Percentiles rank a stretch among this genome's conserved stretches.
phyloP scores from a whole-genome alignment of 2,888 invertebrate species.

The Meliscaeva auricollis region DNA sequence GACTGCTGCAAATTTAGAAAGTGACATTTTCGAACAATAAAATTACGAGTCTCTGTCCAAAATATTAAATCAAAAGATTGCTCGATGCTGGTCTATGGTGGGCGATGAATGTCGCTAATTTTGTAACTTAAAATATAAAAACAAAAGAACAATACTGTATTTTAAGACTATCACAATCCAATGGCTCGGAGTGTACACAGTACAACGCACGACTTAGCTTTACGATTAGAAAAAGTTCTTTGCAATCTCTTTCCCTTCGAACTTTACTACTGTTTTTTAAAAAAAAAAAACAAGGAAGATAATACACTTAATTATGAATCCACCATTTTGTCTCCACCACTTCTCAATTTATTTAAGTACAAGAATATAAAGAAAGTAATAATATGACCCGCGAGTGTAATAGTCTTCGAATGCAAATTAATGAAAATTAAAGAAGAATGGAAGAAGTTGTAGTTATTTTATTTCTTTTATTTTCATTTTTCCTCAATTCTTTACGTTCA shows the following conservation, averaged over 20 bases:
- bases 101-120: no score
- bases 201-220: no score
- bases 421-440: slow-evolving; percentile 38
- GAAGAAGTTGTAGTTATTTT: neutral
- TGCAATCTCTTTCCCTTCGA: slow-evolving; percentile 4
- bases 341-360: slow-evolving; percentile 63
- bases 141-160: no score
- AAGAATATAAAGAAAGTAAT: slow-evolving; percentile 33
- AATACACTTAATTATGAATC: slow-evolving; percentile 54
- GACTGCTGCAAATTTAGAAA: no score
- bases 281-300: slow-evolving; percentile 14
- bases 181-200: no score
- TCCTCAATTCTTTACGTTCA: slow-evolving; percentile 54
- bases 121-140: no score
- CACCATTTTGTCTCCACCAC: slow-evolving; percentile 34
- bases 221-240: slow-evolving; percentile 46
- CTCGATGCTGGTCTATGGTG: no score
- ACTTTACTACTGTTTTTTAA: neutral
- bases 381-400: slow-evolving; percentile 19
- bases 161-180: no score
- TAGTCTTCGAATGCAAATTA: slow-evolving; percentile 66
- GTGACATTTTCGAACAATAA: no score
- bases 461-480: slow-evolving; percentile 1
- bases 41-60: no score
- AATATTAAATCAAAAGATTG: no score